Percentiles rank a stretch among this genome's conserved stretches.
phyloP scores from a whole-genome alignment of 2,113 vertebrate species.

The Elephas maximus region DNA sequence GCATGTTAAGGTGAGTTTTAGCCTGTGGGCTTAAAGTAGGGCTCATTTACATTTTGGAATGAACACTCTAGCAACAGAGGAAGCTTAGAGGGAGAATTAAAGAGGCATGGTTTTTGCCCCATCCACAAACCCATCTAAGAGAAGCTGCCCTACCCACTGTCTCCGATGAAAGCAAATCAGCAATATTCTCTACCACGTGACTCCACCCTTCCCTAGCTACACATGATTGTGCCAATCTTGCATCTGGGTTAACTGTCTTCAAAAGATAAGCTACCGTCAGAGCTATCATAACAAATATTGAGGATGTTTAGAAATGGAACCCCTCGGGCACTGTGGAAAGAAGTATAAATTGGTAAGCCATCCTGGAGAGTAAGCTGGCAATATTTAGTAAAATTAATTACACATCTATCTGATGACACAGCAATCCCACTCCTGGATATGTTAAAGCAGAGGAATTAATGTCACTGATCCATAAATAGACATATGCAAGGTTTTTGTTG shows the following conservation, averaged over 20 bases:
- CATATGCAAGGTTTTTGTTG: not conserved
- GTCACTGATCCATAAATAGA: not conserved
- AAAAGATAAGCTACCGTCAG: not conserved
- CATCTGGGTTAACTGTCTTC: not conserved
- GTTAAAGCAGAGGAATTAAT: not conserved
- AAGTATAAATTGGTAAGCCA: not conserved
- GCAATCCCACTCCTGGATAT: not conserved
- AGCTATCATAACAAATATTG: not conserved
- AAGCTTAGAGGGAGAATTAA: not conserved
- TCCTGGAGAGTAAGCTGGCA: not conserved
- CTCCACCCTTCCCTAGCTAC: not conserved
- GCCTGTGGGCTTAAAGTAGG: not conserved
- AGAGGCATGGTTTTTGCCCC: not conserved
- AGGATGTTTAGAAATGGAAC: not conserved
- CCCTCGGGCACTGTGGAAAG: not conserved
- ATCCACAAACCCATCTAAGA: not conserved
- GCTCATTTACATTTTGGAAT: not conserved
- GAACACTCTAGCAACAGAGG: not conserved
- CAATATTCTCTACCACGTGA: not conserved
- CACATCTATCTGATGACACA: not conserved
- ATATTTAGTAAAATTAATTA: constrained; percentile 45
- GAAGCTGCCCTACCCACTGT: not conserved
- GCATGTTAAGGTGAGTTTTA: not conserved
- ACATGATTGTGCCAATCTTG: not conserved
- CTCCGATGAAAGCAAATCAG: not conserved